Conservation (phyloP, 2,888 invertebrate genomes). For the Fragum fragum region DNA sequence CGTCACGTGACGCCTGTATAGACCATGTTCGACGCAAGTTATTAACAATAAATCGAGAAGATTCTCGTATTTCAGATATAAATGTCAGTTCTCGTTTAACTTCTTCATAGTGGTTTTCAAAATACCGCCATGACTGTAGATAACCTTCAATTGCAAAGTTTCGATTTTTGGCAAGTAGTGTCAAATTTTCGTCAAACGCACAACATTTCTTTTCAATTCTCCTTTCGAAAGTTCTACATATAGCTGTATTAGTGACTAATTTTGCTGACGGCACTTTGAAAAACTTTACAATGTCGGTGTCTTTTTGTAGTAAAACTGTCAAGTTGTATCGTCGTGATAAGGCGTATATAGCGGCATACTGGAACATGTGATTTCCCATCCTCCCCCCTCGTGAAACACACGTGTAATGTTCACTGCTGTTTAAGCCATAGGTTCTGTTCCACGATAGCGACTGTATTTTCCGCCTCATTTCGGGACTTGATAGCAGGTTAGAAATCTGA, state of each 20-base stretch:
- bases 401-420: background rate
- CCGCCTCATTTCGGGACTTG: background rate
- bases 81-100: conserved; percentile 16
- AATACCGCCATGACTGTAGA: conserved; percentile 28
- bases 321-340: background rate
- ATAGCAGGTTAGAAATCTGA: background rate
- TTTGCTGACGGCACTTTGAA: conserved; percentile 22
- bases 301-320: conserved; percentile 8
- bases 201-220: conserved; percentile 14
- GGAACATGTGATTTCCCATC: conserved; percentile 26
- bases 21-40: background rate
- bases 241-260: background rate
- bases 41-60: conserved; percentile 11
- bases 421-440: background rate
- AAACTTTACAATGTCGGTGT: conserved; percentile 4
- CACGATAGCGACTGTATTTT: background rate
- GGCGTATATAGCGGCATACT: conserved; percentile 14
- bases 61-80: background rate
- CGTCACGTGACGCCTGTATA: background rate
- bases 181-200: conserved; percentile 2
- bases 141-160: conserved; percentile 8
- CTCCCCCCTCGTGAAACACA: conserved; percentile 1
- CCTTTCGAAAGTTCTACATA: conserved; percentile 13
- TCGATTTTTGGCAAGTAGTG: background rate
- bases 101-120: background rate